Conservation (phyloP, 2,113 vertebrate species). For the Picathartes gymnocephalus region DNA sequence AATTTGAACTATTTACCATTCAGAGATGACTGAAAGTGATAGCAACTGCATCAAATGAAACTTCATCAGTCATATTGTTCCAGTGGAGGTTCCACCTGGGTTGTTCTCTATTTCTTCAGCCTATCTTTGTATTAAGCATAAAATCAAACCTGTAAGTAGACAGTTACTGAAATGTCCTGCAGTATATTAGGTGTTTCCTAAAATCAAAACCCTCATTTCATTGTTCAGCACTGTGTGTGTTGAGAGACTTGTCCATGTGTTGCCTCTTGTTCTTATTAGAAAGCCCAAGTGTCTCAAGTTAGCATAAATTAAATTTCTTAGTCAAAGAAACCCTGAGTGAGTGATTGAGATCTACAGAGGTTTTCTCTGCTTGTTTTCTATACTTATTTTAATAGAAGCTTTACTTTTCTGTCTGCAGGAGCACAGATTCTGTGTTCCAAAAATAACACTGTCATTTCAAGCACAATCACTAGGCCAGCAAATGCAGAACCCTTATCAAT, state of each 20-base stretch:
- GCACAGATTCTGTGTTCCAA: constrained; percentile 43
- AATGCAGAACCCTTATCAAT: constrained; percentile 56
- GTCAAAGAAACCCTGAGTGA: neutral
- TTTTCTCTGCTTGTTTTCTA: constrained; percentile 11
- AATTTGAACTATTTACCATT: constrained; percentile 68
- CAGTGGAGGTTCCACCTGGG: constrained; percentile 58
- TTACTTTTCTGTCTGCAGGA: constrained; percentile 40
- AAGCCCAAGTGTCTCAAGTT: neutral
- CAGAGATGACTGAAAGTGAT: constrained; percentile 64
- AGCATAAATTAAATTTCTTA: neutral
- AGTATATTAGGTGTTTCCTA: constrained; percentile 1
- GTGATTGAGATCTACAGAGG: neutral
- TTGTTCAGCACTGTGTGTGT: neutral
- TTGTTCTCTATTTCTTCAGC: constrained; percentile 40
- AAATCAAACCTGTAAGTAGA: constrained; percentile 6
- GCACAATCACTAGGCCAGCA: constrained; percentile 9
- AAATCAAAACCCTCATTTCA: constrained; percentile 14
- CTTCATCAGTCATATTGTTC: constrained; percentile 47
- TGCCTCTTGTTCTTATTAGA: neutral
- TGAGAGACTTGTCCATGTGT: neutral
- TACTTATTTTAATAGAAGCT: constrained; percentile 29
- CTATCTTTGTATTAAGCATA: constrained; percentile 46
- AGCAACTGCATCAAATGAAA: constrained; percentile 57
- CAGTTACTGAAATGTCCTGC: constrained; percentile 22
- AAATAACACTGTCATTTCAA: constrained; percentile 51